A percentile compares a stretch with the other conserved stretches of the same genome.
Evolutionary conservation across 1,140 invertebrate species (phyloP).

Genomic region (Pachypeltis micranthus): DNA sequence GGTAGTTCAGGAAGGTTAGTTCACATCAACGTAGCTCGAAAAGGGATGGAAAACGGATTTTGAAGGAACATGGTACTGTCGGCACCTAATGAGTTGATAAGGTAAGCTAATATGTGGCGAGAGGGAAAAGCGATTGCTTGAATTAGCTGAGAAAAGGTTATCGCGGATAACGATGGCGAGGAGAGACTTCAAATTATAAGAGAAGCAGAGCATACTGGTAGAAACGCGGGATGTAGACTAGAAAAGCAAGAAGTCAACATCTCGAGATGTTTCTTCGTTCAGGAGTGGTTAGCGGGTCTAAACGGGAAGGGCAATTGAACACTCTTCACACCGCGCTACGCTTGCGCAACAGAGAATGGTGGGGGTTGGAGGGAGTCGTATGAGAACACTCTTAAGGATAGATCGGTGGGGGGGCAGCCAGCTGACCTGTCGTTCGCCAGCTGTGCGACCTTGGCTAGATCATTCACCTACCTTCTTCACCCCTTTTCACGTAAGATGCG

Average conservation of each 20-base stretch:
- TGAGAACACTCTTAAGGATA: not conserved
- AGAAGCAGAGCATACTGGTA: conserved; percentile 1
- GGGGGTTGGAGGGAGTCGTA: not conserved
- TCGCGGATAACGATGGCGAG: not conserved
- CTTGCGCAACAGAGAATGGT: not conserved
- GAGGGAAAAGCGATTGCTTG: not conserved
- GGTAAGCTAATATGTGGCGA: not conserved
- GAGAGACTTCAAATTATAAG: too few relatives aligned
- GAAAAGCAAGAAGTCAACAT: not conserved
- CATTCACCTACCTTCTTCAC: conserved; percentile 2
- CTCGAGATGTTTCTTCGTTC: not conserved
- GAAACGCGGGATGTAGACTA: not conserved
- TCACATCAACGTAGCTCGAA: too few relatives aligned
- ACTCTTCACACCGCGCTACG: not conserved
- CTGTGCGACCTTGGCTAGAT: conserved; percentile 7
- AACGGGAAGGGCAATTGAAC: too few relatives aligned
- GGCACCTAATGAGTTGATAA: too few relatives aligned
- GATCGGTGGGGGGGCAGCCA: not conserved
- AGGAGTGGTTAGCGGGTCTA: not conserved
- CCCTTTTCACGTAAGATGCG: too few relatives aligned
- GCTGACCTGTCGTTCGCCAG: not conserved
- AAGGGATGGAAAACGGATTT: too few relatives aligned
- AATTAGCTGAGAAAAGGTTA: not conserved
- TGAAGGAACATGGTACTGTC: too few relatives aligned
- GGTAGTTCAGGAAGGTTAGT: too few relatives aligned